Evolutionary conservation across 2,113 vertebrate species (phyloP).

Genomic region (Anhinga anhinga): DNA sequence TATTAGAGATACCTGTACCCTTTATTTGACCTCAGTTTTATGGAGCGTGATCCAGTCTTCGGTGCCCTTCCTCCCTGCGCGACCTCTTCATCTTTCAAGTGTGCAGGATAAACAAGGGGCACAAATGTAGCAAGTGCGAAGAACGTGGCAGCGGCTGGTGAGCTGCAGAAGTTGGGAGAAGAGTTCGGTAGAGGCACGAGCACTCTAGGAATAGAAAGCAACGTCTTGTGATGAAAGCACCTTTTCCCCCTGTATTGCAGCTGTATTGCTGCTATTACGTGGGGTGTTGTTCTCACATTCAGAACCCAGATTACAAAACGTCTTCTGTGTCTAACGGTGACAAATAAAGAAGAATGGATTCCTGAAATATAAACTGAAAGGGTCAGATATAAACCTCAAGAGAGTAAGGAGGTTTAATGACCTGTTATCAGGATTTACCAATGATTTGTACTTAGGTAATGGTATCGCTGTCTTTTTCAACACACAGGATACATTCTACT

Average conservation of each 20-base stretch:
- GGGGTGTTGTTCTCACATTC: background rate
- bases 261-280: accelerated
- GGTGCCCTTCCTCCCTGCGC: background rate
- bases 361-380: background rate
- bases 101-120: background rate
- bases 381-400: background rate
- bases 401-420: background rate
- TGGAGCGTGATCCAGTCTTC: background rate
- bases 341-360: background rate
- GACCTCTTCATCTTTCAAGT: background rate
- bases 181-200: background rate
- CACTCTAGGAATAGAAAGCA: background rate
- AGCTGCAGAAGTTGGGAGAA: background rate
- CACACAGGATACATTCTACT: background rate
- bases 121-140: background rate
- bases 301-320: background rate
- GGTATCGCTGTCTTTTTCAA: background rate
- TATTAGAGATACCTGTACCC: background rate
- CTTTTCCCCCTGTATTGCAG: background rate
- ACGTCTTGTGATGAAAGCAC: background rate
- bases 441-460: background rate
- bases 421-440: background rate
- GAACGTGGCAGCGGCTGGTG: background rate
- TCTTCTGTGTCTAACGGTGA: background rate
- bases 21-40: background rate